Evolutionary conservation across 92 coral and sea anemone genomes (phyloP).

Genomic region (Desmophyllum pertusum): DNA sequence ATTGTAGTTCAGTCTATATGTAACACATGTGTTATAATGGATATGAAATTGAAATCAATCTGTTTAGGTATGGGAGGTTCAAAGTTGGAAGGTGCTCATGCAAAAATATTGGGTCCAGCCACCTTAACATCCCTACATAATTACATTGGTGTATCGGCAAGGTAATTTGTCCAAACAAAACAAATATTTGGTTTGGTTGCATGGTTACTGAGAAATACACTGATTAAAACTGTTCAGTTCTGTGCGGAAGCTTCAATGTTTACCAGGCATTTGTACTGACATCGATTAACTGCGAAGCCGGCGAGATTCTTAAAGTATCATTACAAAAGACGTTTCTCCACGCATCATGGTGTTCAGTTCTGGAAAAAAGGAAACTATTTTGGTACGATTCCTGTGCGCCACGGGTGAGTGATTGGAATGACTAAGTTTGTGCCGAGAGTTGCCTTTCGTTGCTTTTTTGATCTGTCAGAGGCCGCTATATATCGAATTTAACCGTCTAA

Average conservation of each 20-base stretch:
- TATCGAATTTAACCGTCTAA: neutral
- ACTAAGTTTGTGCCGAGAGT: neutral
- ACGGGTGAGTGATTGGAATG: neutral
- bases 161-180: neutral
- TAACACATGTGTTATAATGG: too few species aligned
- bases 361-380: neutral
- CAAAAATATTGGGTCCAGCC: too few species aligned
- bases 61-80: too few species aligned
- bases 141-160: too few species aligned
- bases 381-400: neutral
- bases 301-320: neutral
- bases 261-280: neutral
- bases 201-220: neutral
- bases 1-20: too few species aligned
- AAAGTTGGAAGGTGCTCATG: too few species aligned
- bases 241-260: neutral
- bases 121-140: too few species aligned
- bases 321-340: neutral
- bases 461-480: too few species aligned
- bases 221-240: neutral
- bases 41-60: too few species aligned
- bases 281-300: neutral
- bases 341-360: neutral
- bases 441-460: neutral
- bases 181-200: neutral